Evolutionary conservation across 2,888 invertebrate species (phyloP), one percentile per base, ranked within the genome.

Genomic region (Agriopis marginaria): DNA sequence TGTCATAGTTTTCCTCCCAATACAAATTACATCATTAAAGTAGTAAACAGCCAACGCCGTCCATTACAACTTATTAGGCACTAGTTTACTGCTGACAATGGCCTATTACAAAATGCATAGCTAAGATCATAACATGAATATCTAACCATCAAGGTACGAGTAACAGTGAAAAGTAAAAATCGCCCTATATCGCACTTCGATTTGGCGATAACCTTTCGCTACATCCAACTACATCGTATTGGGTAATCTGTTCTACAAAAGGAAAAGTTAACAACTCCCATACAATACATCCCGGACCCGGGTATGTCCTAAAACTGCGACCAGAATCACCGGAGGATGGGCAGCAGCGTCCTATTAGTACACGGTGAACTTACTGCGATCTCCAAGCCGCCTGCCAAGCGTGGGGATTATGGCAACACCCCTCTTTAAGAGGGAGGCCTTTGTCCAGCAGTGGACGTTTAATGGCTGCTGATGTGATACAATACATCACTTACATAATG

Each of bases 201-300:
- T 71, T 56, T 63, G 65, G 9, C 11, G 71, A 74, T 73, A 73
- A 69, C 68, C 73, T 73, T 73, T 71, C 56, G 55, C 53, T 65
- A 67, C 54, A 65, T 67, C 69, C 69, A 66, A 67, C 53, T 65
- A 65, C 54, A 65, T 67, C 69, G 64, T 66, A 67, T 72, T 72
- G 69, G 50, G 69, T 51, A 69, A 69, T 64, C 32, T 65, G 47
- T 23, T 11, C 12, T 60, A 63, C 63, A 68, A 70, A 56, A 47
- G 55, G 55, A 66, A 68, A 60, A 71, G 64, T 71, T 68, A 54
- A 71, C 62, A 66, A 68, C 68, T 56, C 65, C 12, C 64, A 70
- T 67, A 70, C 66, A 72, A 67, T 68, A 68, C 71, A 68, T 63
- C 40, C n/a, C n/a, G n/a, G n/a, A n/a, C n/a, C n/a, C n/a, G n/a